These are phyloP conservation scores for Ptyas mucosa DNA, from an alignment of 2,113 vertebrate species.

Conservation along the genomic window DNA sequence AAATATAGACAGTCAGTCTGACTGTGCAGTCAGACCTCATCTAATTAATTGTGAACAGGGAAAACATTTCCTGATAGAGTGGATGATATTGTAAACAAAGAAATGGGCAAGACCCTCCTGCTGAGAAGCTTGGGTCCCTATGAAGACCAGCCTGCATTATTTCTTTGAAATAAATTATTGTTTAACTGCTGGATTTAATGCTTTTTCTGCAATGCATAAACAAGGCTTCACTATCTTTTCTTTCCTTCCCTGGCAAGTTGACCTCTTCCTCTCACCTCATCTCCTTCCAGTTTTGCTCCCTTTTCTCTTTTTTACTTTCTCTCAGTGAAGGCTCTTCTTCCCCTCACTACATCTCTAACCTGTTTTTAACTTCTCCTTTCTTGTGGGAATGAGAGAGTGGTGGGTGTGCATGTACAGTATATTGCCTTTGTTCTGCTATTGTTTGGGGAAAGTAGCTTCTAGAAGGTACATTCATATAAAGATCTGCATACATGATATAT, in stretches of 20 bases:
- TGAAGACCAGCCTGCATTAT: neutral
- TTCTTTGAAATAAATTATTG: neutral
- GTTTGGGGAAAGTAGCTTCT: neutral
- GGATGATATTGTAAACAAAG: neutral
- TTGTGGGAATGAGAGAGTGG: neutral
- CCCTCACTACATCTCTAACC: neutral
- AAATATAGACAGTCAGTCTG: neutral
- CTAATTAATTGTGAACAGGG: neutral
- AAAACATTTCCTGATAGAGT: neutral
- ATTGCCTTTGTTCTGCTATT: neutral
- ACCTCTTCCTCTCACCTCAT: neutral
- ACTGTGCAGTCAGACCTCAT: neutral
- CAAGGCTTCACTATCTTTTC: neutral
- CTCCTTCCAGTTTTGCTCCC: neutral
- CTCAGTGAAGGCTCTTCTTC: neutral
- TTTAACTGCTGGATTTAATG: neutral
- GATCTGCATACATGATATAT: neutral
- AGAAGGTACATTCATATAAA: neutral
- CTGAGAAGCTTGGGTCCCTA: neutral
- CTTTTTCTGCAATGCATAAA: neutral
- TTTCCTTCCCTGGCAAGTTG: neutral
- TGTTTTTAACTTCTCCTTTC: neutral
- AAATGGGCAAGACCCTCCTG: neutral
- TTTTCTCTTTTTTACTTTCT: neutral
- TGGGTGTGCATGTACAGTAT: neutral